Evolutionary conservation across 2,797 vertebrate species (phyloP).

Genomic region (Leontocebus nigricollis): DNA sequence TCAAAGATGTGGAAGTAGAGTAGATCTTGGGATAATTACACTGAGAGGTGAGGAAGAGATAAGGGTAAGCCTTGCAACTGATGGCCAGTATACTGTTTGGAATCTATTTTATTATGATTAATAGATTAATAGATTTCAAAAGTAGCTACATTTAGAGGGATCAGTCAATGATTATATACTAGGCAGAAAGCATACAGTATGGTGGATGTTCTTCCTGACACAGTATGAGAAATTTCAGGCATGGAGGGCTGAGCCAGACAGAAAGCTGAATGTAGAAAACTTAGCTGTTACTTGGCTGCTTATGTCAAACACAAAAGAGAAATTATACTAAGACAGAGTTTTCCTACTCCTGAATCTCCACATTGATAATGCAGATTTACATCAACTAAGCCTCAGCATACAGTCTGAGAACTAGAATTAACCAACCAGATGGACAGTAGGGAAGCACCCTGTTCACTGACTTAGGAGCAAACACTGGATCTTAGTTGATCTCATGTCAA

Average conservation of each 20-base stretch:
- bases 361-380: not conserved
- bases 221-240: not conserved
- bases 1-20: not conserved
- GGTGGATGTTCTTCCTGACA: not conserved
- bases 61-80: not conserved
- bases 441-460: not conserved
- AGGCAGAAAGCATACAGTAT: not conserved
- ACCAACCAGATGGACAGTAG: not conserved
- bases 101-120: not conserved
- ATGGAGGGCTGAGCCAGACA: not conserved
- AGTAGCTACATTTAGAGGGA: not conserved
- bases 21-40: not conserved
- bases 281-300: not conserved
- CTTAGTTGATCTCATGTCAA: not conserved
- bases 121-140: not conserved
- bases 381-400: not conserved
- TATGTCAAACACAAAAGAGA: constrained; percentile 34
- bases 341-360: not conserved
- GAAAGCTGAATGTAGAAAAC: not conserved
- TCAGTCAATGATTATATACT: not conserved
- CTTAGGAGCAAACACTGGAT: not conserved
- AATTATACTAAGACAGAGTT: not conserved
- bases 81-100: not conserved
- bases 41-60: not conserved
- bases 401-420: constrained; percentile 22